phyloP scores from a whole-genome alignment of 2,797 vertebrate species.

The Octomys mimax region DNA sequence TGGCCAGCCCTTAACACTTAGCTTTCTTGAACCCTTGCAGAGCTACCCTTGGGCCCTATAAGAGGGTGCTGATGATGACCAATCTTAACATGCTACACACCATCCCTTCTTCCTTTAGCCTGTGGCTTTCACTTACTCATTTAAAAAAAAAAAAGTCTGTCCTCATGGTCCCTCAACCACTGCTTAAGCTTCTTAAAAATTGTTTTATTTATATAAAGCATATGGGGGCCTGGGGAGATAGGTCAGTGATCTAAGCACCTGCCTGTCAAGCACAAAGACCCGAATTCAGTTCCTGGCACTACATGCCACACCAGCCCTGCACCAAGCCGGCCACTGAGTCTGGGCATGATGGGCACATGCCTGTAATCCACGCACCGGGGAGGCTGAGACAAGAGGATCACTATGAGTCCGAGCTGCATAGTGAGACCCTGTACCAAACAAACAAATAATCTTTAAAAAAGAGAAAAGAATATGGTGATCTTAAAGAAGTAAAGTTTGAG shows the following conservation, averaged over 20 bases:
- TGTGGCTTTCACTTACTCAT: not conserved
- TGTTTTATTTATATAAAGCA: not conserved
- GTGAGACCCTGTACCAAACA: too few species aligned
- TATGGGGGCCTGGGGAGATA: not conserved
- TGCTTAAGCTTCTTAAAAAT: not conserved
- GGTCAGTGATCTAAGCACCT: too few species aligned
- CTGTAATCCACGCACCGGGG: too few species aligned
- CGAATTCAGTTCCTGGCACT: too few species aligned
- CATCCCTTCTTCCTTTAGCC: not conserved
- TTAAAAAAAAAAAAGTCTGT: not conserved
- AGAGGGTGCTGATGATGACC: not conserved
- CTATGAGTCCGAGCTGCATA: too few species aligned
- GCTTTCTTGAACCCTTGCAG: not conserved
- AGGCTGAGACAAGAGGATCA: too few species aligned
- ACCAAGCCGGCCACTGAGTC: too few species aligned
- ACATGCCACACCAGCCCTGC: too few species aligned
- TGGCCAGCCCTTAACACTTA: not conserved
- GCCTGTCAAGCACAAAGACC: too few species aligned
- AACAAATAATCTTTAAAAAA: too few species aligned
- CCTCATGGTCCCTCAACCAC: not conserved
- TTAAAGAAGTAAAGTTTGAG: slow-evolving; percentile 42
- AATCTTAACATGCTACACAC: not conserved
- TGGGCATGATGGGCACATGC: too few species aligned
- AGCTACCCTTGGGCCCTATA: not conserved
- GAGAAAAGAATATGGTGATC: not conserved